Percentiles rank a stretch among this genome's conserved stretches.
Conservation (phyloP, 2,888 invertebrate genomes). For the Idaea aversata region DNA sequence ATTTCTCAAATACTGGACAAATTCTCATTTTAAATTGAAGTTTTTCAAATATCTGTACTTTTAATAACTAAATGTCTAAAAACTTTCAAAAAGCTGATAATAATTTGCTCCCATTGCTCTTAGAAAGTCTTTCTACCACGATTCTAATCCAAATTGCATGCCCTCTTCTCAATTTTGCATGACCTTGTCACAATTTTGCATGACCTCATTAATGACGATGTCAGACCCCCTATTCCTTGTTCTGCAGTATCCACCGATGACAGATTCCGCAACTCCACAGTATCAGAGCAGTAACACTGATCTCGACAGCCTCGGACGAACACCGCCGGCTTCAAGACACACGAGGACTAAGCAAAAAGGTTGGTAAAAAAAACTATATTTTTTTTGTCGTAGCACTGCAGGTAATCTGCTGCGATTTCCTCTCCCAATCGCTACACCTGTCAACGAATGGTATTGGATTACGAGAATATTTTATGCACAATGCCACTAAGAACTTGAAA, state of each 20-base stretch:
- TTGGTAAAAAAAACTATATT: neutral
- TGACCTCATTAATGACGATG: neutral
- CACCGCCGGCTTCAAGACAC: conserved; percentile 61
- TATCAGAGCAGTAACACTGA: conserved; percentile 71
- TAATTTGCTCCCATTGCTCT: no score
- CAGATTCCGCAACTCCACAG: conserved; percentile 45
- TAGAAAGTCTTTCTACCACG: neutral
- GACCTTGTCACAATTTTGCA: neutral
- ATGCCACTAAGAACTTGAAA: no score
- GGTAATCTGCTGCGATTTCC: neutral
- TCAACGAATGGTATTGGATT: no score
- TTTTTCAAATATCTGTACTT: no score
- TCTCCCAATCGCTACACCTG: neutral
- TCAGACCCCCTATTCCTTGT: conserved; percentile 5
- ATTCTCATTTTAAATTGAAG: no score
- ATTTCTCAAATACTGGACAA: no score
- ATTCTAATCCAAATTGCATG: neutral
- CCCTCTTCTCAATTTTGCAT: neutral
- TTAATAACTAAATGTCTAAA: no score
- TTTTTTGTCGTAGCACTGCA: neutral
- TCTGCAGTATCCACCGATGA: conserved; percentile 44
- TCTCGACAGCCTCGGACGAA: conserved; percentile 68
- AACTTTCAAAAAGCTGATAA: no score
- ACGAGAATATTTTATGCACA: no score
- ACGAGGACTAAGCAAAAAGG: conserved; percentile 49